phyloP scores from a whole-genome alignment of 2,888 invertebrate genomes.

The Perithous albicinctus region DNA sequence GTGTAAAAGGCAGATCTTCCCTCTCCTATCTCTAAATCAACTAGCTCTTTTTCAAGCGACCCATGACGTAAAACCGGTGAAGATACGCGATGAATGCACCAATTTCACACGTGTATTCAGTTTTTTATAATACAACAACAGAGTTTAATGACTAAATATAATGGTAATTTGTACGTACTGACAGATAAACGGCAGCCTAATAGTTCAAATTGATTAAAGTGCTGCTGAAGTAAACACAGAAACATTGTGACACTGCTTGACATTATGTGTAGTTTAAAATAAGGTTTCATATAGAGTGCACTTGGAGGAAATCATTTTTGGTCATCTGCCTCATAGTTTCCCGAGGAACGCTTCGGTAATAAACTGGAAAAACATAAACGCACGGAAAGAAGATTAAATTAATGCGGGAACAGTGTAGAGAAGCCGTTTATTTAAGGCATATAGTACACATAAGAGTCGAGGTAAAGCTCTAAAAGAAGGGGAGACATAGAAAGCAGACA shows the following conservation, averaged over 20 bases:
- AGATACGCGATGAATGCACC: too few species aligned
- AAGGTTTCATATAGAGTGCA: neutral
- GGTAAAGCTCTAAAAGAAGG: conserved; percentile 11
- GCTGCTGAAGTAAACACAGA: too few species aligned
- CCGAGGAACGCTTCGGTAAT: conserved; percentile 30
- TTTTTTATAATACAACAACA: neutral
- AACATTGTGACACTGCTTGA: neutral
- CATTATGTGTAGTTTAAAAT: neutral
- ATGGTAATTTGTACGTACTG: too few species aligned
- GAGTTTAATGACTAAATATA: too few species aligned
- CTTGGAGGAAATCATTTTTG: conserved; percentile 30
- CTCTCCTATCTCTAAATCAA: too few species aligned
- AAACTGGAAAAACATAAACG: conserved; percentile 41
- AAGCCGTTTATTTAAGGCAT: conserved; percentile 39
- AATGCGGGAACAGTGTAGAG: conserved; percentile 30
- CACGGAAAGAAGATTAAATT: conserved; percentile 23
- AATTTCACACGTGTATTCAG: neutral
- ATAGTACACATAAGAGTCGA: conserved; percentile 35
- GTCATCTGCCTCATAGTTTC: conserved; percentile 24
- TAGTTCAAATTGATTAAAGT: too few species aligned
- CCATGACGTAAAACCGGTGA: too few species aligned
- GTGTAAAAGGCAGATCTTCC: too few species aligned
- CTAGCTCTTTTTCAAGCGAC: too few species aligned
- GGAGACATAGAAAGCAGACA: conserved; percentile 22
- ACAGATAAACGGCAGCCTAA: too few species aligned